Evolutionary conservation across 2,113 vertebrate species (phyloP), one percentile per base, ranked within the genome.

Genomic region (Dicerorhinus sumatrensis): DNA sequence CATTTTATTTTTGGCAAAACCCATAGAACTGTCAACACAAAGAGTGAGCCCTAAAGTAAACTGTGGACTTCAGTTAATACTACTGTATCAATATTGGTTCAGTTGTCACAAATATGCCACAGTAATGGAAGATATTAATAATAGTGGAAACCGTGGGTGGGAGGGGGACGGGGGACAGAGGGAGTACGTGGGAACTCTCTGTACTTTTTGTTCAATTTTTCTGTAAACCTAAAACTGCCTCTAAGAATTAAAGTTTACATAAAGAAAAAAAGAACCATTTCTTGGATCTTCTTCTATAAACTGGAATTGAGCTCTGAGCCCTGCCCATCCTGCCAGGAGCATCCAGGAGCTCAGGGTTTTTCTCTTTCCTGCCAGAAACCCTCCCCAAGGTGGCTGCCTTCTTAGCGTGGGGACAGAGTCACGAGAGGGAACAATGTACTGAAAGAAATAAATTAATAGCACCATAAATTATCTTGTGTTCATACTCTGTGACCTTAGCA

Each of bases 81-180:
- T 90, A 0, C 42, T 65, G 36, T 63, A 42, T 77, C 20, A 13
- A 27, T 36, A 54, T 12, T 18, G 7, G 27, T 8, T 79, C 23
- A 18, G 2, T 72, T 84, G 21, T 91, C 76, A 84, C 56, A 81
- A 65, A 86, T 54, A 62, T 3, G 29, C 79, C 12, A 17, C 79
- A 46, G 25, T 94, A 39, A 82, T 77, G 87, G 67, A 70, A 86
- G 29, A 82, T 83, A 83, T 72, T 96, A 82, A 94, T 92, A 92
- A 92, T 20, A 94, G 83, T 39, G 96, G 96, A 95, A 91, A 94
- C 36, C 1, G 70, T 97, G 91, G 87, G 95, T 0, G 1, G 76
- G 42, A 39, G 13, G 46, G 65, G 12, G 0, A 33, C 14, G 79
- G 72, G 36, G 11, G 23, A 39, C 67, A 89, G 60, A 83, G 33